Percentiles rank a stretch among this genome's conserved stretches.
These are phyloP conservation scores for Smutsia temminckii DNA, from an alignment of 2,797 vertebrate genomes.

Conservation along the genomic window DNA sequence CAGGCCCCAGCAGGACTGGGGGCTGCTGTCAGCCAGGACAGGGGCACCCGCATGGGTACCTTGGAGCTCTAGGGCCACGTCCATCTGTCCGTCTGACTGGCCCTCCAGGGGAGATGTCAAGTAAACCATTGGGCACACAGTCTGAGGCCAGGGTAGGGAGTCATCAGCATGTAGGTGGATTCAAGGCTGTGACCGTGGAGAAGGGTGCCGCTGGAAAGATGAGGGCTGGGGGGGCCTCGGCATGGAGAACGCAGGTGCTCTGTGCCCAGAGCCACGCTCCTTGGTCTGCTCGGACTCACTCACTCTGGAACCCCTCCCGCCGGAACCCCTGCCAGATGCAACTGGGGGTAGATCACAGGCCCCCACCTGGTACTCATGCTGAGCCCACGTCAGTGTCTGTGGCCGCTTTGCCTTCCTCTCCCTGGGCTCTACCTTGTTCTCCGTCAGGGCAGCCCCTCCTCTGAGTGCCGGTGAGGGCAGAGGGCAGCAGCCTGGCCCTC, in stretches of 20 bases:
- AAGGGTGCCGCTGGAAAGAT: not conserved
- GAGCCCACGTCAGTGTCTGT: not conserved
- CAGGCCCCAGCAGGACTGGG: not conserved
- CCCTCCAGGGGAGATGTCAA: not conserved
- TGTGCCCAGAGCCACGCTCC: not conserved
- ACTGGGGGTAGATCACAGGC: not conserved
- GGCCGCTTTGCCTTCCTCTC: not conserved
- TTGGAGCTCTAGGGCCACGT: too few species aligned
- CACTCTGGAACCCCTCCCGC: not conserved
- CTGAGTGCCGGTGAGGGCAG: accelerated
- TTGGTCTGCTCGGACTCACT: not conserved
- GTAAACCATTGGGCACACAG: accelerated
- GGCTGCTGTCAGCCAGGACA: too few species aligned
- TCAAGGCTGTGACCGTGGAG: not conserved
- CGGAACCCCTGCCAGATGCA: too few species aligned
- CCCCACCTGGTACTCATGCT: not conserved
- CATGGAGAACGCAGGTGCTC: too few species aligned
- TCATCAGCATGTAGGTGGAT: not conserved
- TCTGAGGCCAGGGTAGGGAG: not conserved
- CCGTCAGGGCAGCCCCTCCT: not conserved
- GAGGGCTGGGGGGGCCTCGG: not conserved
- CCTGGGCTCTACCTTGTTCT: not conserved
- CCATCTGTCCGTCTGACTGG: too few species aligned
- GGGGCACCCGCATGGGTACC: too few species aligned
- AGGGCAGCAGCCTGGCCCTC: accelerated